phyloP scores from a whole-genome alignment of 2,888 invertebrate genomes.

The Sisyra terminalis region DNA sequence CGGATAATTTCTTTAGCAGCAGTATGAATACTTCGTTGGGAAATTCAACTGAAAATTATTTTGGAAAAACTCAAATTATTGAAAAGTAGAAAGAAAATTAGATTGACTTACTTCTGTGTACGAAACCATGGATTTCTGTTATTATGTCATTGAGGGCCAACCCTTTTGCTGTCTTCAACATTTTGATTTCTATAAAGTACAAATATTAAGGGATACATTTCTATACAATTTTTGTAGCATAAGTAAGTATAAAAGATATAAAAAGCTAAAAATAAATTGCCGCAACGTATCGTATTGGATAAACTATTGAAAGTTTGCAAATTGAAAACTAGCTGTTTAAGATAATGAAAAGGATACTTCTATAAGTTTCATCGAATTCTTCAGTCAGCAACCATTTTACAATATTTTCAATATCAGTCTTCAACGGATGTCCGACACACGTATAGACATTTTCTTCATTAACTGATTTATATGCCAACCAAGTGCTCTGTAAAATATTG shows the following conservation, averaged over 20 bases:
- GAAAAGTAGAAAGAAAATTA: constrained; percentile 4
- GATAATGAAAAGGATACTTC: constrained; percentile 52
- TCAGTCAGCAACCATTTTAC: constrained; percentile 74
- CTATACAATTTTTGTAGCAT: neutral
- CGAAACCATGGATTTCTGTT: constrained; percentile 72
- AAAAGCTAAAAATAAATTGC: too few relatives aligned
- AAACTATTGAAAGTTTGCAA: neutral
- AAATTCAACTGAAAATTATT: constrained; percentile 58
- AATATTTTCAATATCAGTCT: constrained; percentile 74
- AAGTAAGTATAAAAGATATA: too few relatives aligned
- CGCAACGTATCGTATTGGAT: neutral
- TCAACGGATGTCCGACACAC: constrained; percentile 92
- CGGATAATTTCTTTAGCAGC: constrained; percentile 73
- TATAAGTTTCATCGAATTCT: constrained; percentile 54
- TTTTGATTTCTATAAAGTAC: constrained; percentile 54
- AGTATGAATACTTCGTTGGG: constrained; percentile 62
- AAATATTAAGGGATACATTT: constrained; percentile 5
- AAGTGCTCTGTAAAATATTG: constrained; percentile 92
- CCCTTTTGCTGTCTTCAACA: constrained; percentile 76
- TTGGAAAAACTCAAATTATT: constrained; percentile 11
- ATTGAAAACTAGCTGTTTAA: too few relatives aligned
- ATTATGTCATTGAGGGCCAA: constrained; percentile 86
- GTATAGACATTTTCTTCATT: constrained; percentile 85
- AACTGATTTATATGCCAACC: constrained; percentile 79
- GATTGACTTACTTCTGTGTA: constrained; percentile 69